Evolutionary conservation across 2,113 vertebrate species (phyloP), one percentile per base, ranked within the genome.

Genomic region (Romanogobio albipinnatus): DNA sequence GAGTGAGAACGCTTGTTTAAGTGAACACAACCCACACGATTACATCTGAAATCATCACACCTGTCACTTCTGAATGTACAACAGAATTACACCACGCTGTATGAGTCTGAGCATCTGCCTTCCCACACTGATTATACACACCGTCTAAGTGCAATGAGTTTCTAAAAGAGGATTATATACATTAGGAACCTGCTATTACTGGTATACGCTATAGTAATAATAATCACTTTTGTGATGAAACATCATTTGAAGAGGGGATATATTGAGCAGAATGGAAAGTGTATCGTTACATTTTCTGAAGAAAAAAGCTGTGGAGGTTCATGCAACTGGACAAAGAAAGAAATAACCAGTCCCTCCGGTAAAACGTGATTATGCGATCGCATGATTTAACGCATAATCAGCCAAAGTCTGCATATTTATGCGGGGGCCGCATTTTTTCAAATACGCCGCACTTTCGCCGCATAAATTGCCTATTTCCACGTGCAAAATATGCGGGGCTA

Each of bases 1-100:
- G 24, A 90, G 74, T 85, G n/a, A 82, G 19, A 85, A 58, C 22
- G 22, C 33, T 53, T 14, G 53, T 6, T 43, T 22, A 24, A 78
- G 56, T 15, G 53, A 71, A 71, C 22, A 6, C 29, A 61, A 51
- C 77, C 58, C 24, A 64, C 77, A 45, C 77, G 43, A 22, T 43
- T n/a, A 43, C 68, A 71, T 71, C 68, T 71, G 43, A 71, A n/a
- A 71, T 13, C 68, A 71, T 71, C 36, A 71, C 68, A 71, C 68
- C 36, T n/a, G 68, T 43, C 68, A 43, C 19, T 39, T 70, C 17
- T 5, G 5, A 58, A 77, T 1, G 10, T 39, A 77, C 4, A 59
- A 39, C 33, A n/a, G 6, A 58, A 77, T 58, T 58, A 77, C 9
- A 0, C 0, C 1, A 14, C 5, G 62, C 26, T 3, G 26, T 76